phyloP scores from a whole-genome alignment of 2,888 invertebrate genomes.

The Odontothrips loti region DNA sequence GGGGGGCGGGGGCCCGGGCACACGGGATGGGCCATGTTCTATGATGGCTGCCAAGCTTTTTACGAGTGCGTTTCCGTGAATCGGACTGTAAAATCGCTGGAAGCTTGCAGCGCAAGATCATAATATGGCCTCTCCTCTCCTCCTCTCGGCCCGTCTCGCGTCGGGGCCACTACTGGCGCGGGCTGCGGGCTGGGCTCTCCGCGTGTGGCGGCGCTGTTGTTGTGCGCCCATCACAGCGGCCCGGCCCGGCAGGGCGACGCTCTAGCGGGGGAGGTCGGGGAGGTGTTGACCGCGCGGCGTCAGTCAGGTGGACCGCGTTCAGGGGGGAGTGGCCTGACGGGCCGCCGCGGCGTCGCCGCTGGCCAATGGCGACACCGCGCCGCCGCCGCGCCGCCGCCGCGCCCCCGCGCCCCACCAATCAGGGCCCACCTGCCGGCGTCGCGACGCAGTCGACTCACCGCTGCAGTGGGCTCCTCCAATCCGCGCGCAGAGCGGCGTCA shows the following conservation, averaged over 20 bases:
- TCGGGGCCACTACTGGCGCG: too few relatives aligned
- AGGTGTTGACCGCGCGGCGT: background rate
- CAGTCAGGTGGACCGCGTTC: too few relatives aligned
- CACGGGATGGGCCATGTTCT: background rate
- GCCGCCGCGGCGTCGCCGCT: background rate
- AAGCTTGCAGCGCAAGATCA: background rate
- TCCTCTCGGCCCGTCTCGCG: too few relatives aligned
- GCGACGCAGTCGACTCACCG: background rate
- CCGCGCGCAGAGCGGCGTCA: background rate
- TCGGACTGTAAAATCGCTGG: constrained; percentile 9
- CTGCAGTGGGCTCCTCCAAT: too few relatives aligned
- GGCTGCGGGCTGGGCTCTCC: too few relatives aligned
- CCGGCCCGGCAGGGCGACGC: too few relatives aligned
- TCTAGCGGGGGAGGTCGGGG: background rate
- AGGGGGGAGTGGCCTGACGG: background rate
- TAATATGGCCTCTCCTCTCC: background rate
- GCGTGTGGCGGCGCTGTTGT: too few relatives aligned
- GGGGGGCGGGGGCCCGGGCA: too few relatives aligned
- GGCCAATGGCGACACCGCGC: background rate
- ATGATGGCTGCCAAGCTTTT: background rate
- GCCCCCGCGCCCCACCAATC: background rate
- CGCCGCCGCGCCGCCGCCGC: background rate
- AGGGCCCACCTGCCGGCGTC: background rate
- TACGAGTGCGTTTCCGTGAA: constrained; percentile 14
- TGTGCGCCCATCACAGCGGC: too few relatives aligned